Percentiles rank a stretch among this genome's conserved stretches.
phyloP scores from a whole-genome alignment of 2,797 vertebrate species.

The Onychomys arenicola region DNA sequence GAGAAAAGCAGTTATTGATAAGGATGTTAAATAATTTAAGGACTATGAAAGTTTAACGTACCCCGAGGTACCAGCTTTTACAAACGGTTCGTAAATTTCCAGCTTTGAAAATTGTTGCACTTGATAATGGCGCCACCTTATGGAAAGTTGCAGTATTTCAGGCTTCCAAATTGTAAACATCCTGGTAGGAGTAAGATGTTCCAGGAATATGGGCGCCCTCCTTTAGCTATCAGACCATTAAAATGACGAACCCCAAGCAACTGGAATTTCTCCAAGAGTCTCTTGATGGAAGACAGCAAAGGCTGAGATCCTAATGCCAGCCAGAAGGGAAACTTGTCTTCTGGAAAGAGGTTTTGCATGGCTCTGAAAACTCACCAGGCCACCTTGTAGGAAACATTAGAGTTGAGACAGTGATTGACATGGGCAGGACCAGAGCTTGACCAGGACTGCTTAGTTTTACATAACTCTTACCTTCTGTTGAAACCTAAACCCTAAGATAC shows the following conservation, averaged over 20 bases:
- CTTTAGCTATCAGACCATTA: not conserved
- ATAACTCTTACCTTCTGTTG: not conserved
- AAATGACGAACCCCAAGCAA: not conserved
- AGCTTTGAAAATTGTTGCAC: slow-evolving; percentile 45
- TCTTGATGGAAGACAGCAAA: not conserved
- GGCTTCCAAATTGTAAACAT: not conserved
- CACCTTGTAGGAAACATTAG: not conserved
- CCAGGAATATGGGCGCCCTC: not conserved
- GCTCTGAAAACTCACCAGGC: not conserved
- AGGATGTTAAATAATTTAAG: not conserved
- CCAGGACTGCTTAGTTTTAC: not conserved
- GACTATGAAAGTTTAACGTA: not conserved
- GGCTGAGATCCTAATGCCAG: accelerated
- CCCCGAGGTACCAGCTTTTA: not conserved
- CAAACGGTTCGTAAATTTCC: not conserved
- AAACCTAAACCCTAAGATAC: not conserved
- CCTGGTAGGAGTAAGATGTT: not conserved
- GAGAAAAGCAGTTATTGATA: not conserved
- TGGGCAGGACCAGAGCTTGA: not conserved
- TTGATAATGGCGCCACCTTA: slow-evolving; percentile 75
- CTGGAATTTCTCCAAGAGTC: not conserved
- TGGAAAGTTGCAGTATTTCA: slow-evolving; percentile 67
- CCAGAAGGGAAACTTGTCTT: not conserved
- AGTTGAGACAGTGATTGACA: not conserved
- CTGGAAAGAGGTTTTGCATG: not conserved